Conservation (phyloP, 2,888 invertebrate genomes). For the Alloscopus bannaensis region DNA sequence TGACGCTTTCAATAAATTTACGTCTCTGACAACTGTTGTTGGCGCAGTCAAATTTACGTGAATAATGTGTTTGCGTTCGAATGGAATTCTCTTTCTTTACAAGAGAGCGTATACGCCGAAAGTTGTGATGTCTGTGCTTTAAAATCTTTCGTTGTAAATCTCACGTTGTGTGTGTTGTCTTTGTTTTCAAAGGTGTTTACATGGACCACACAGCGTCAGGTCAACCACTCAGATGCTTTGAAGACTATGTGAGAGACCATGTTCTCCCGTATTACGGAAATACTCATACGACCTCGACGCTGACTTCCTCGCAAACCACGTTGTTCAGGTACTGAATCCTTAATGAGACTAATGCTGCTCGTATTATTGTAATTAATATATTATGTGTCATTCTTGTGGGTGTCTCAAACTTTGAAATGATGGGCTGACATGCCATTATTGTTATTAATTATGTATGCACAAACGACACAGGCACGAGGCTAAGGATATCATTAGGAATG, state of each 20-base stretch:
- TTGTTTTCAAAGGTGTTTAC: slow-evolving; percentile 84
- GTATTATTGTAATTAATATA: slow-evolving; percentile 1
- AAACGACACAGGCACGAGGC: slow-evolving; percentile 91
- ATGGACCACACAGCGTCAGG: slow-evolving; percentile 93
- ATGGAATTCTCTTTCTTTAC: too few relatives aligned
- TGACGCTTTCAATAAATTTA: too few relatives aligned
- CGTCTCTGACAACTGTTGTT: too few relatives aligned
- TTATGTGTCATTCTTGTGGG: too few relatives aligned
- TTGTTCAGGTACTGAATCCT: slow-evolving; percentile 82
- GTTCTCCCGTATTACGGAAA: slow-evolving; percentile 91
- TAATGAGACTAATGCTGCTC: background rate
- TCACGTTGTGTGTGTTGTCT: too few relatives aligned
- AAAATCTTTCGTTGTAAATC: too few relatives aligned
- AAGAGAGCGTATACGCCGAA: background rate
- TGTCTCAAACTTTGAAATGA: too few relatives aligned
- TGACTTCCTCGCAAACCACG: slow-evolving; percentile 91
- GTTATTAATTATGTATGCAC: too few relatives aligned
- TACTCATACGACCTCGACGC: slow-evolving; percentile 87
- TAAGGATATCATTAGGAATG: slow-evolving; percentile 85
- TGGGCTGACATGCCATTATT: too few relatives aligned
- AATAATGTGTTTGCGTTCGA: too few relatives aligned
- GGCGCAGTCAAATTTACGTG: too few relatives aligned
- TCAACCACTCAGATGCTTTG: slow-evolving; percentile 87
- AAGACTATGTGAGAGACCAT: slow-evolving; percentile 87
- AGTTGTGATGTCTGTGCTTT: background rate